phyloP scores from a whole-genome alignment of 2,797 vertebrate species.

The Poliocrania exsul region DNA sequence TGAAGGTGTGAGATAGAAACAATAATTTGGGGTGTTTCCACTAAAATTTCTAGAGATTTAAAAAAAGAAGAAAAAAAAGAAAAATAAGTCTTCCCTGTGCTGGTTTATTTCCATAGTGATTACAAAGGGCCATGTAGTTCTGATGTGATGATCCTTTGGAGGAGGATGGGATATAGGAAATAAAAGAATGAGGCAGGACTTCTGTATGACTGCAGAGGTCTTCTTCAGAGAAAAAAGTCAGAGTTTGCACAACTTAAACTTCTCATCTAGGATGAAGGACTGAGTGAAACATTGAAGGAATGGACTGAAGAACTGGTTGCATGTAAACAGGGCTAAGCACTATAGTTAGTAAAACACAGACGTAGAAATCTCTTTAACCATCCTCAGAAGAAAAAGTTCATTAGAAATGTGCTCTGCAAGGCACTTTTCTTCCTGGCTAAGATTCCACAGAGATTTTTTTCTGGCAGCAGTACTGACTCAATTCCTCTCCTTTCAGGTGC shows the following conservation, averaged over 20 bases:
- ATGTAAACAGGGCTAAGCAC: not conserved
- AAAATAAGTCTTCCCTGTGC: not conserved
- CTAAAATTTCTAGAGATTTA: not conserved
- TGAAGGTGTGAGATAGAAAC: not conserved
- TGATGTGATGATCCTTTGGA: not conserved
- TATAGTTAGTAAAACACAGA: not conserved
- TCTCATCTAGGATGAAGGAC: not conserved
- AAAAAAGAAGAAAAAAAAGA: not conserved
- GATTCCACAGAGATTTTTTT: not conserved
- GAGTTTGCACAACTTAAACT: not conserved
- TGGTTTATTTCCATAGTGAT: not conserved
- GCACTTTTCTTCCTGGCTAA: not conserved
- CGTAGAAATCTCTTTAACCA: not conserved
- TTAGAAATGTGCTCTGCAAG: not conserved
- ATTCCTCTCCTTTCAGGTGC: not conserved
- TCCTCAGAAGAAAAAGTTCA: not conserved
- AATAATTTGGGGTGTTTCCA: not conserved
- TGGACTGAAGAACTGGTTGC: not conserved
- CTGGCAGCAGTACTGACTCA: not conserved
- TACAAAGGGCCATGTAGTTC: not conserved
- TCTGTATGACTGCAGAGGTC: not conserved
- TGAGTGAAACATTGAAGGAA: not conserved
- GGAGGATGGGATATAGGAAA: accelerated
- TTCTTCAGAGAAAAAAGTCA: not conserved
- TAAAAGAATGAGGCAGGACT: not conserved